Percentiles rank a stretch among this genome's conserved stretches.
phyloP scores from a whole-genome alignment of 2,113 vertebrate genomes.

The Mesoclemmys tuberculata region DNA sequence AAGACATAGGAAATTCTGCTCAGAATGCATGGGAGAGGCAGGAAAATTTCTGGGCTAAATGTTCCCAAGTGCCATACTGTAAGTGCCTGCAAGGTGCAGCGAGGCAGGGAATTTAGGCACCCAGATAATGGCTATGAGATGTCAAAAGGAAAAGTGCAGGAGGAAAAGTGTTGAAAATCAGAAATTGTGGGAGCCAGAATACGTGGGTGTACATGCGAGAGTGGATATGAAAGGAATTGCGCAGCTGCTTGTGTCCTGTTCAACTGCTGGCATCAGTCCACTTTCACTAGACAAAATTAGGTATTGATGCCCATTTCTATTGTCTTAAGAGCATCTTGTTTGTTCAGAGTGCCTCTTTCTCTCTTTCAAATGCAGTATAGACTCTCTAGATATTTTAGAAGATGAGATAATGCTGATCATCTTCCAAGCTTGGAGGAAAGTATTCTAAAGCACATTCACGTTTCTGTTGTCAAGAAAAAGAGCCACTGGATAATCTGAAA shows the following conservation, averaged over 20 bases:
- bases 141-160: neutral
- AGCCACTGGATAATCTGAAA: no score
- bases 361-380: neutral
- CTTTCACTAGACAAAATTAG: neutral
- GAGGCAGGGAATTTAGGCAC: neutral
- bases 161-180: neutral
- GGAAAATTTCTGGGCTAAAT: neutral
- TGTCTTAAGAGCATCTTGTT: neutral
- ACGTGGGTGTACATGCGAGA: neutral
- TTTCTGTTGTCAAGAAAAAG: no score
- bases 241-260: no score
- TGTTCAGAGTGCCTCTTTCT: neutral
- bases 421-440: no score
- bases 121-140: no score
- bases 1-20: neutral
- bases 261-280: neutral
- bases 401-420: no score
- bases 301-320: neutral
- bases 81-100: neutral
- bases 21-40: neutral
- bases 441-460: no score
- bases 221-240: neutral
- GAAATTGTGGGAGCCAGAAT: neutral
- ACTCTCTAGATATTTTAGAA: no score
- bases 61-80: neutral